Conservation (phyloP, 1,140 invertebrate species). For the Drosophila tropicalis region DNA sequence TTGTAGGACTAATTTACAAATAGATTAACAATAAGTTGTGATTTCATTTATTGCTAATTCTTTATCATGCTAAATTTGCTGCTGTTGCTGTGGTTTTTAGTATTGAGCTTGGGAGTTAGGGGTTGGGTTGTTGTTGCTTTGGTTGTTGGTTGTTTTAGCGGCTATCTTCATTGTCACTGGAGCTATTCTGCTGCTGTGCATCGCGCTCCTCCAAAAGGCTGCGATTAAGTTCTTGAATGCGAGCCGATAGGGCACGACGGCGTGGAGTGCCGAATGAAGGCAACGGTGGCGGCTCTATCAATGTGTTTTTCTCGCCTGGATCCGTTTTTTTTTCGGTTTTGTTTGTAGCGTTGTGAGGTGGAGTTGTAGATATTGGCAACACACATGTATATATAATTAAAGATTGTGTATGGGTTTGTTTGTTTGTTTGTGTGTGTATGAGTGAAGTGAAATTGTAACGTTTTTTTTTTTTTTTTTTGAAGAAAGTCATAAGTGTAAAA, state of each 20-base stretch:
- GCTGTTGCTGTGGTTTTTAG: constrained; percentile 50
- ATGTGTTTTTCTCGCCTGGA: constrained; percentile 79
- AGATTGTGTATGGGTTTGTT: constrained; percentile 17
- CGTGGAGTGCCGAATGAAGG: constrained; percentile 80
- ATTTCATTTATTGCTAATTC: constrained; percentile 51
- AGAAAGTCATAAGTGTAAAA: constrained; percentile 53
- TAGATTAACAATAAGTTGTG: constrained; percentile 68
- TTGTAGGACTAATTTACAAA: constrained; percentile 64
- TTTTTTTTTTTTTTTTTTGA: constrained; percentile 41
- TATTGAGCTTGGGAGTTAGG: constrained; percentile 33
- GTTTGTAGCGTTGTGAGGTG: constrained; percentile 9
- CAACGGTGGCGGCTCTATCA: constrained; percentile 77
- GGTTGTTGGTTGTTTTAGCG: constrained; percentile 40
- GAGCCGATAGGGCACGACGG: constrained; percentile 74
- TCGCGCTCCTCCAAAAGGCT: constrained; percentile 80
- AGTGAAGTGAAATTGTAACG: constrained; percentile 27
- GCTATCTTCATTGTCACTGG: constrained; percentile 81
- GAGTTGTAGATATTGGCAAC: constrained; percentile 23
- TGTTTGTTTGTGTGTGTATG: constrained; percentile 23
- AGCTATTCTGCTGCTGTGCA: constrained; percentile 78
- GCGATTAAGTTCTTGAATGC: constrained; percentile 80
- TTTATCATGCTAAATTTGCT: constrained; percentile 52
- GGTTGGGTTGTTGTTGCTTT: constrained; percentile 1
- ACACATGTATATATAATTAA: constrained; percentile 11
- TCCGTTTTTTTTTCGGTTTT: constrained; percentile 26